Base-by-base conservation (phyloP, 2,113 vertebrate genomes). In the Onychostruthus taczanowskii region DNA sequence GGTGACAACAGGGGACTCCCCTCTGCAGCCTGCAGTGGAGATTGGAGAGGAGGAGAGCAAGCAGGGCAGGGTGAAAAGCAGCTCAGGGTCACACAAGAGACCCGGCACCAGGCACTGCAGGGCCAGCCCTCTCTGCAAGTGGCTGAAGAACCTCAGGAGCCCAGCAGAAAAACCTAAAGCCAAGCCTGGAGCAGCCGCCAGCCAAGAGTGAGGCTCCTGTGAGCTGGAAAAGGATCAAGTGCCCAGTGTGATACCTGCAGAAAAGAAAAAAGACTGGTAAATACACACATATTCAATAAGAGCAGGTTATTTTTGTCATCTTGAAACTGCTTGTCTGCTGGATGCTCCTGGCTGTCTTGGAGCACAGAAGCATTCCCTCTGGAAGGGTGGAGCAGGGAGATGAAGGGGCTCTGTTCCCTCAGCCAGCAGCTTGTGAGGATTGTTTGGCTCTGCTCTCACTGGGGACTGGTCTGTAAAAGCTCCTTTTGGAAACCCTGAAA, bases 41-140 rank as follows among this genome's bases (percentile, higher is more conserved):
- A 1, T 10, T 12, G 83, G 24, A 43, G 56, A 17, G 10, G 8
- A 0, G 11, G 12, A 6, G 16, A 1, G 6, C 7, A 13, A 28
- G 37, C 79, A 35, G 72, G 43, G 24, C 21, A 5, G 9, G 0
- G 24, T 0, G 24, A 16, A 4, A 17, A 17, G 35, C 41, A 50
- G 3, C 39, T 30, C 52, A 0, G 64, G 0, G 0, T 0, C 6
- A 0, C 1, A 0, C 30, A 52, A 2, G 61, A 81, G 80, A 16
- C 4, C 47, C 4, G 46, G 6, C 3, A 0, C 0, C 13, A 81
- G 31, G 46, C 8, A 7, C 30, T 35, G 61, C 77, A 93, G 61
- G 61, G 33, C 74, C 1, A 90, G 89, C n/a, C 94, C 74, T 22
- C 20, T 97, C 33, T 95, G 96, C 91, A 95, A n/a, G 41, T 95